Conservation (phyloP, 2,113 vertebrate genomes). For the Odontophorus gujanensis region DNA sequence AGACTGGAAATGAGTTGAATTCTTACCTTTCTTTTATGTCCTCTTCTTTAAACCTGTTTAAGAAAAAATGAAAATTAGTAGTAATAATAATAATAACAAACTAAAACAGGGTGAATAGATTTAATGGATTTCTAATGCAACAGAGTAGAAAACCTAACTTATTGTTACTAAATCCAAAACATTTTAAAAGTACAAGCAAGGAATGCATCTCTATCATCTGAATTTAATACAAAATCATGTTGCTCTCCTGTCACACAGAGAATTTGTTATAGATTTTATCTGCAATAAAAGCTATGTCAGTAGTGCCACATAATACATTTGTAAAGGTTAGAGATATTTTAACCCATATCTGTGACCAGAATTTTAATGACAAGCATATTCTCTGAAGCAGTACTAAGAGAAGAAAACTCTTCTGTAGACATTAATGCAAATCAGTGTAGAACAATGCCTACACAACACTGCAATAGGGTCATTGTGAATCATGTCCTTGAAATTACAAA, state of each 20-base stretch:
- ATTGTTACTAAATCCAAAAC: slow-evolving; percentile 67
- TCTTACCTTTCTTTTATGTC: background rate
- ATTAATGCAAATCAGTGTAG: slow-evolving; percentile 72
- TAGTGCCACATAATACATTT: slow-evolving; percentile 78
- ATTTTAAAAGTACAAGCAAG: slow-evolving; percentile 71
- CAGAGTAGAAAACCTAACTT: slow-evolving; percentile 30
- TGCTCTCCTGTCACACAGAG: slow-evolving; percentile 74
- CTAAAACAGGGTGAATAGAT: slow-evolving; percentile 40
- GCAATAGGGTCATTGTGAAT: slow-evolving; percentile 69
- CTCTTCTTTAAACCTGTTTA: slow-evolving; percentile 26
- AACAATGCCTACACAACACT: slow-evolving; percentile 55
- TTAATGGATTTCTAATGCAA: slow-evolving; percentile 47
- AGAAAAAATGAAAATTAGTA: slow-evolving; percentile 55
- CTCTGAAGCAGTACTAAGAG: slow-evolving; percentile 60
- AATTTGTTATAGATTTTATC: slow-evolving; percentile 82
- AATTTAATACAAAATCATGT: slow-evolving; percentile 78
- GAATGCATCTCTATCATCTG: slow-evolving; percentile 69
- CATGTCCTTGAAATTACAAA: slow-evolving; percentile 78
- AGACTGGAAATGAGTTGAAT: slow-evolving; percentile 48
- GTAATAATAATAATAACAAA: background rate
- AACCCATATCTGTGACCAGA: slow-evolving; percentile 78
- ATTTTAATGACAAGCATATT: slow-evolving; percentile 71
- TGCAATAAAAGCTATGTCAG: slow-evolving; percentile 78
- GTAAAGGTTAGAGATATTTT: slow-evolving; percentile 81
- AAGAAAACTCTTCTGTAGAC: slow-evolving; percentile 59